Evolutionary conservation across 2,113 vertebrate species (phyloP).

Genomic region (Phasianus colchicus): DNA sequence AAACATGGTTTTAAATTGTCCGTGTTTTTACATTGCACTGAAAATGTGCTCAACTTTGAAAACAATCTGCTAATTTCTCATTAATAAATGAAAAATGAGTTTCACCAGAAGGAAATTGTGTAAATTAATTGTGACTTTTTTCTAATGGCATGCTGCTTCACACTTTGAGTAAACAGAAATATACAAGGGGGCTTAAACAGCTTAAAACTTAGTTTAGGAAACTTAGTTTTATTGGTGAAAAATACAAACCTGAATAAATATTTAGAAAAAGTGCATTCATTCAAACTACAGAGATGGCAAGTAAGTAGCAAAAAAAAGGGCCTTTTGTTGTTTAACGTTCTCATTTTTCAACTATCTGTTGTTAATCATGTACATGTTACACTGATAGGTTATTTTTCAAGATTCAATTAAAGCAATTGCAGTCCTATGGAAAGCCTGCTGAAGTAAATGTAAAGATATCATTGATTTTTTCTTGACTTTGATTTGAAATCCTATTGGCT

Average conservation of each 20-base stretch:
- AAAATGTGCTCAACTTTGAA: neutral
- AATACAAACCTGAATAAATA: neutral
- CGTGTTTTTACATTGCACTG: neutral
- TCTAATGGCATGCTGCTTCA: neutral
- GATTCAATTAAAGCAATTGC: conserved; percentile 37
- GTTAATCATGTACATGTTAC: neutral
- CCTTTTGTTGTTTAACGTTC: neutral
- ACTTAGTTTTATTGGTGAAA: neutral
- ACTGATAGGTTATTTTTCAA: neutral
- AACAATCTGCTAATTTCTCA: neutral
- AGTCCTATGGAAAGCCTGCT: neutral
- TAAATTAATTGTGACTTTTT: neutral
- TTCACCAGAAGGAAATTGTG: neutral
- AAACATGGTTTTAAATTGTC: neutral
- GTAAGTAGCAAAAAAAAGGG: neutral
- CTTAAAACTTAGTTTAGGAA: neutral
- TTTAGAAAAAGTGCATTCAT: neutral
- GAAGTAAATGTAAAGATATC: neutral
- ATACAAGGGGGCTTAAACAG: neutral
- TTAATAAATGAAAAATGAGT: neutral
- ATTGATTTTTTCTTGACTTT: neutral
- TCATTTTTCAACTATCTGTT: neutral
- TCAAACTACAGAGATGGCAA: neutral
- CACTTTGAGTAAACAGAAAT: neutral
- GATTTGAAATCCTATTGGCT: neutral